A percentile compares a stretch with the other conserved stretches of the same genome.
Conservation (phyloP, 2,888 invertebrate species). For the Yponomeuta cagnagella region DNA sequence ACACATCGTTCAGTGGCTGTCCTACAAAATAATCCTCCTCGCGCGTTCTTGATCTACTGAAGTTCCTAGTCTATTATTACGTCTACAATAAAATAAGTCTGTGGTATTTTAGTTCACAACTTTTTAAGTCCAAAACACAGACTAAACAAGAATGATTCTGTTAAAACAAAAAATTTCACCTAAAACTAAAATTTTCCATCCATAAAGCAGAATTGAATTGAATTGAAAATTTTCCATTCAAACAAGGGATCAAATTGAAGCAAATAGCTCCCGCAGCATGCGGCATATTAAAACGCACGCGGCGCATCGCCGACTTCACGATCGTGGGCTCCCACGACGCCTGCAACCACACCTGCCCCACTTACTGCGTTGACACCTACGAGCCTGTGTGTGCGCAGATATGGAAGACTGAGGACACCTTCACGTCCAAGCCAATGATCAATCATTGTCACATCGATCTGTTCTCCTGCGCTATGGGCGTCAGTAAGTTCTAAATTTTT, state of each 20-base stretch:
- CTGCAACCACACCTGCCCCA: constrained; percentile 63
- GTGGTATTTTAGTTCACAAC: too few species aligned
- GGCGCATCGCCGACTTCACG: constrained; percentile 43
- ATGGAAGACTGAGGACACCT: neutral
- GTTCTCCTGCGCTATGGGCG: constrained; percentile 50
- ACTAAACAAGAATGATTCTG: too few species aligned
- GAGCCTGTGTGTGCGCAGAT: constrained; percentile 49
- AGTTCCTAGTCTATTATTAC: too few species aligned
- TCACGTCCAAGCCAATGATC: constrained; percentile 39
- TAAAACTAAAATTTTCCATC: too few species aligned
- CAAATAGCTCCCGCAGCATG: neutral
- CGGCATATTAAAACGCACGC: constrained; percentile 17
- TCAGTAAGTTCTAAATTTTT: constrained; percentile 44
- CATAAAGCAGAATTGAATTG: too few species aligned
- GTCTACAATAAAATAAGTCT: too few species aligned
- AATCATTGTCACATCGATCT: constrained; percentile 67
- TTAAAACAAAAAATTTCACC: too few species aligned
- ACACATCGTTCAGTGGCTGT: too few species aligned
- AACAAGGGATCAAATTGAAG: neutral
- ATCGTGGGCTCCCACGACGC: constrained; percentile 53
- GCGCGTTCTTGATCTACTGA: too few species aligned
- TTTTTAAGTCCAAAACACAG: too few species aligned
- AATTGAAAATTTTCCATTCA: too few species aligned
- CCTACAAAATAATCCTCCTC: too few species aligned
- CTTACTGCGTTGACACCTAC: constrained; percentile 52